Evolutionary conservation across 2,888 invertebrate species (phyloP), one percentile per base, ranked within the genome.

Genomic region (Saturnia pavonia): DNA sequence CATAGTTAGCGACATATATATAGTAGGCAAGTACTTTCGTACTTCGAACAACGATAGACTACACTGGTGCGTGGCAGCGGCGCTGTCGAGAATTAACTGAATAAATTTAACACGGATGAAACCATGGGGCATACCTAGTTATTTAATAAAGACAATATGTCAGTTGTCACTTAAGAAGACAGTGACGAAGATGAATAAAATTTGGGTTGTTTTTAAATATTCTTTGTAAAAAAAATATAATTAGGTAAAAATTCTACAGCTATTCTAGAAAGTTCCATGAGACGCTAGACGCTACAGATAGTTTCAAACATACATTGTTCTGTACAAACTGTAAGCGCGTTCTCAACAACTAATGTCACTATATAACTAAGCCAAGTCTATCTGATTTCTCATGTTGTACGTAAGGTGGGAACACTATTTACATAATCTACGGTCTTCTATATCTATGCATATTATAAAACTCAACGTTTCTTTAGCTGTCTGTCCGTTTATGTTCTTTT

Each of bases 241-340:
- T 27, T 60, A 60, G 0, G 14, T 27, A 14, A 14, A 60, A 7
- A 60, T 60, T 60, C 57, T 60, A 60, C 11, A 27, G 27, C 27
- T 60, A 16, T 19, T 14, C 27, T 14, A 60, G 57, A 60, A 60
- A 60, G 57, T 60, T 60, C 27, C 14, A 60, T 27, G 27, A 25
- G 57, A 60, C 27, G 57, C 25, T 60, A 25, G 57, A 60, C 27
- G 57, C 25, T 60, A 60, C 14, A 14, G 57, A 60, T 60, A 60
- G 57, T 60, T 60, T 60, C 57, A 25, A 60, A 60, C 27, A 60
- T 27, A 60, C 57, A 60, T 60, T 60, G 57, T 60, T 60, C 25
- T 14, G 57, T 25, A 57, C 57, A 27, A 60, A 60, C 57, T 60
- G 25, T 12, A 27, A 60, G 27, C 27, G 27, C 25, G 25, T 12